Percentiles rank a stretch among this genome's conserved stretches.
These are phyloP conservation scores for Cryptotis parvus DNA, from an alignment of 2,113 vertebrate species.

Conservation along the genomic window DNA sequence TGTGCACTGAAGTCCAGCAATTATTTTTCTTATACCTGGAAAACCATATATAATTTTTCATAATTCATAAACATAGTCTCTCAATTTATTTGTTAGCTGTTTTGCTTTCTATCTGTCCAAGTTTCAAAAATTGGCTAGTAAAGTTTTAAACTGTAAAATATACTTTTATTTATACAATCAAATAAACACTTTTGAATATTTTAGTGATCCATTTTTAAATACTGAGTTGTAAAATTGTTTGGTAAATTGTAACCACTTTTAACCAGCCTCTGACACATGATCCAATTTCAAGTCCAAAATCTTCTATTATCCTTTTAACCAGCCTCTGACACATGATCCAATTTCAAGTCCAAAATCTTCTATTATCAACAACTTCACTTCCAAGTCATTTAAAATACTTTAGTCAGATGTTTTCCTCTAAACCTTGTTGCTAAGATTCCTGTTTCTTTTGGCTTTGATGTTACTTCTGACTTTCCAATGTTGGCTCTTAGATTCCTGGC, in stretches of 20 bases:
- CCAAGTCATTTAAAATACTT: background rate
- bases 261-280: background rate
- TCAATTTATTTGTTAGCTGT: background rate
- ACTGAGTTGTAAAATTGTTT: background rate
- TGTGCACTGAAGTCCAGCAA: too few species aligned
- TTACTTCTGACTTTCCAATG: too few species aligned
- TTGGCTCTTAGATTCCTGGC: background rate
- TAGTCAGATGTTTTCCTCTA: background rate
- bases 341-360: background rate
- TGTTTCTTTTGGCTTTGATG: background rate
- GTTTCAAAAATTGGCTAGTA: background rate
- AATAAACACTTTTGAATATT: background rate
- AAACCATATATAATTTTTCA: background rate
- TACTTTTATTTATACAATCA: background rate
- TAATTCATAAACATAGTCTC: background rate
- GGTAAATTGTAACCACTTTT: background rate
- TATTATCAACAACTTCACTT: background rate
- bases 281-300: background rate
- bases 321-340: background rate
- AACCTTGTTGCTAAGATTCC: background rate
- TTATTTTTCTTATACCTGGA: too few species aligned
- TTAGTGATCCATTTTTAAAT: background rate
- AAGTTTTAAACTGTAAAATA: background rate
- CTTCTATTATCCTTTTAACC: background rate
- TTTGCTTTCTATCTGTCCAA: background rate